Conservation (phyloP, 2,888 invertebrate species). For the Epistrophe grossulariae region DNA sequence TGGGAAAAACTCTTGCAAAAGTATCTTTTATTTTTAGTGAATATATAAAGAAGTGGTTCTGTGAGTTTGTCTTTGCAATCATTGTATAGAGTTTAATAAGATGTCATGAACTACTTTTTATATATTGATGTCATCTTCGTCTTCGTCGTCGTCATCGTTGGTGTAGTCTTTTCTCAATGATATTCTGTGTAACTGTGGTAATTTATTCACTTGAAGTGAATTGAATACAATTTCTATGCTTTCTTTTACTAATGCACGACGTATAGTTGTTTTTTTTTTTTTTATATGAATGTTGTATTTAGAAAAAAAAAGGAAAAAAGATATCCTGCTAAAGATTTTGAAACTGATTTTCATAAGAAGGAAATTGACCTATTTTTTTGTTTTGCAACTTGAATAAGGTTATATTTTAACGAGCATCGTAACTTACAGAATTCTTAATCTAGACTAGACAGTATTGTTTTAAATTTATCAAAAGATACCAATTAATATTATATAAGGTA, state of each 20-base stretch:
- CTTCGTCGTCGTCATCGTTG: neutral
- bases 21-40: neutral
- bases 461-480: too few species aligned
- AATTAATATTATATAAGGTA: too few species aligned
- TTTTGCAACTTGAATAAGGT: neutral
- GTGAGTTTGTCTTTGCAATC: neutral
- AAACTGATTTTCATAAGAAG: neutral
- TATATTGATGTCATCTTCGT: neutral
- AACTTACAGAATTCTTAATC: neutral
- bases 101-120: slow-evolving; percentile 20
- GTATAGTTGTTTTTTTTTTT: neutral
- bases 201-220: slow-evolving; percentile 12
- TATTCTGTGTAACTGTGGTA: neutral
- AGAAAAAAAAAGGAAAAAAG: neutral
- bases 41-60: too few species aligned
- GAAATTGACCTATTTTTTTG: neutral
- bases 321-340: neutral
- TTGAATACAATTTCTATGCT: slow-evolving; percentile 10
- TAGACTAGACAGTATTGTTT: too few species aligned
- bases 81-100: slow-evolving; percentile 8
- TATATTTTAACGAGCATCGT: neutral
- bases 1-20: neutral
- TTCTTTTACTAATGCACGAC: neutral
- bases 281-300: neutral
- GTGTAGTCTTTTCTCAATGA: neutral